Evolutionary conservation across 2,113 vertebrate species (phyloP).

Genomic region (Callorhinus ursinus): DNA sequence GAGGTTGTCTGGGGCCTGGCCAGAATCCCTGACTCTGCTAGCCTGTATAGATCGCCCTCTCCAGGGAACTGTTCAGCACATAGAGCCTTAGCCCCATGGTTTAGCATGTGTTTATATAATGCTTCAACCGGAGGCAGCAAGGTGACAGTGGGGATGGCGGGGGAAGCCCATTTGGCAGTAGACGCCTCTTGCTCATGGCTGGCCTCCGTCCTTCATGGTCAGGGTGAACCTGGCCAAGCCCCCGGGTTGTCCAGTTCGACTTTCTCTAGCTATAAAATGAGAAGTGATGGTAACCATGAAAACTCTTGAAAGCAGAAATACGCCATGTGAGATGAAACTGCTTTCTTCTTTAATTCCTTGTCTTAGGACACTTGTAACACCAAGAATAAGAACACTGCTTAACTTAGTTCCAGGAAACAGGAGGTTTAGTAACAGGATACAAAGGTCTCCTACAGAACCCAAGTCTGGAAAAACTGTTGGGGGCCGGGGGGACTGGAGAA

Average conservation of each 20-base stretch:
- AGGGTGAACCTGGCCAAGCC: slow-evolving; percentile 54
- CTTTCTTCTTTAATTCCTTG: slow-evolving; percentile 1
- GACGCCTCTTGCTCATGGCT: background rate
- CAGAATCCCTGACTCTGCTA: background rate
- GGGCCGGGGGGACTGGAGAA: background rate
- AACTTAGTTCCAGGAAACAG: slow-evolving; percentile 11
- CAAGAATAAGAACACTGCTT: slow-evolving; percentile 28
- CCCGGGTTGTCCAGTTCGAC: slow-evolving; percentile 15
- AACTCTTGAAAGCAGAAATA: slow-evolving; percentile 33
- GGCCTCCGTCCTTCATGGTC: slow-evolving; percentile 20
- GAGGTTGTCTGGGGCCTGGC: slow-evolving; percentile 3
- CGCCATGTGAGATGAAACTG: background rate
- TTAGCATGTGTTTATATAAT: background rate
- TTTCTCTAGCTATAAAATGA: slow-evolving; percentile 25
- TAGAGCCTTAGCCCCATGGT: background rate
- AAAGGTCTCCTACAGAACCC: background rate
- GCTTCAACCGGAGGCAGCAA: slow-evolving; percentile 24
- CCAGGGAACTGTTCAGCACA: background rate
- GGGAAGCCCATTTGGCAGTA: slow-evolving; percentile 4
- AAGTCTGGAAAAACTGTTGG: background rate
- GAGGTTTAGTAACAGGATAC: background rate
- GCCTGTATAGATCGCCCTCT: background rate
- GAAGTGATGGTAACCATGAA: background rate
- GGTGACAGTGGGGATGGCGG: background rate
- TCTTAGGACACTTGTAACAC: background rate